These are phyloP conservation scores for Geococcyx californianus DNA, from an alignment of 2,113 vertebrate genomes.

Conservation along the genomic window DNA sequence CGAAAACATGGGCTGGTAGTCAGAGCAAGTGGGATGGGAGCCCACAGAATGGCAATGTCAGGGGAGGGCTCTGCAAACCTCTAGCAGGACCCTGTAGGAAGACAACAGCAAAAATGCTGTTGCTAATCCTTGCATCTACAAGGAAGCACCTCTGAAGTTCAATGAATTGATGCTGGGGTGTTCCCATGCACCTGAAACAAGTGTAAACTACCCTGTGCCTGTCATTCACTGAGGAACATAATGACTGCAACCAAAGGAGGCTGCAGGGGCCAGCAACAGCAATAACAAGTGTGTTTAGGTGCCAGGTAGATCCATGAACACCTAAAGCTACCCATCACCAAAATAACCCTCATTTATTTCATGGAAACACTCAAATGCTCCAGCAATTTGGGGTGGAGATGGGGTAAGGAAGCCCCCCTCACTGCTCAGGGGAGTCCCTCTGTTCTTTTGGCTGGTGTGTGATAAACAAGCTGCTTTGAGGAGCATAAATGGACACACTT, in stretches of 20 bases:
- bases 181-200: background rate
- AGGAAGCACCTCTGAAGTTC: background rate
- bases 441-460: background rate
- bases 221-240: background rate
- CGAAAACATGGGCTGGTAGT: background rate
- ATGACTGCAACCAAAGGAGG: background rate
- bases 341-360: background rate
- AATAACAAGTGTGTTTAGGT: background rate
- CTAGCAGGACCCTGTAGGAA: background rate
- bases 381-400: rapidly evolving
- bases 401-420: background rate
- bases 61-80: background rate
- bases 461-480: background rate
- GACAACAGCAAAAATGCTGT: background rate
- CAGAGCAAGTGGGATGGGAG: rapidly evolving
- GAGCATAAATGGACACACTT: background rate
- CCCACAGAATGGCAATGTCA: background rate
- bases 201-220: background rate
- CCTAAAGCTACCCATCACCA: background rate
- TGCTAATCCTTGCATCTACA: background rate
- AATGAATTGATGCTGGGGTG: background rate
- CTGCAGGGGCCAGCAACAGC: background rate
- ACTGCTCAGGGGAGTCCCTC: too few relatives aligned
- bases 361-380: background rate
- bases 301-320: background rate